Conservation (phyloP, 2,888 invertebrate genomes). For the Iphiclides podalirius region DNA sequence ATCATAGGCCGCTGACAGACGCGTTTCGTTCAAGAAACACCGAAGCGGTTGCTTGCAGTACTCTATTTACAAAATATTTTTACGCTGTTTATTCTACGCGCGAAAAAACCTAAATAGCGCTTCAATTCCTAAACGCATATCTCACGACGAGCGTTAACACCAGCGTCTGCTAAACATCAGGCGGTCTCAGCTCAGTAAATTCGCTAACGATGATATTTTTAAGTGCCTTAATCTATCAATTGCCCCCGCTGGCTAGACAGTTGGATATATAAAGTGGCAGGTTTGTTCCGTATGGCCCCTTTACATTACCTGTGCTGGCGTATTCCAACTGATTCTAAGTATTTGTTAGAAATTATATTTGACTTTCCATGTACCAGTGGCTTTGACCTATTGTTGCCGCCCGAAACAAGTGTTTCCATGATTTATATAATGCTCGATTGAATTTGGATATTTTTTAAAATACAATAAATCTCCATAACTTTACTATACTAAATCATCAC, state of each 20-base stretch:
- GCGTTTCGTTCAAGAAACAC: too few relatives aligned
- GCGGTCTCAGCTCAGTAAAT: constrained; percentile 8
- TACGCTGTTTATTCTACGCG: constrained; percentile 17
- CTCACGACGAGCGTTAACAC: constrained; percentile 13
- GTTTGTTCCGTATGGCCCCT: constrained; percentile 6
- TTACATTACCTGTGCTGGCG: neutral
- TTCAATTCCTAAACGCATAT: constrained; percentile 6
- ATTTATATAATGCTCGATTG: too few relatives aligned
- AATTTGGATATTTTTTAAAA: too few relatives aligned
- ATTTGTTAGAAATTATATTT: too few relatives aligned
- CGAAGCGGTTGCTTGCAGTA: too few relatives aligned
- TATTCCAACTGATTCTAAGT: neutral
- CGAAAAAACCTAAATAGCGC: constrained; percentile 10
- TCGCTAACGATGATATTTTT: constrained; percentile 21
- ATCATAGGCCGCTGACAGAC: too few relatives aligned
- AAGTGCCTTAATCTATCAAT: constrained; percentile 22
- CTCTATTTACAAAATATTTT: constrained; percentile 14
- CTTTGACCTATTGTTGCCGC: too few relatives aligned
- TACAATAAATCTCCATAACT: too few relatives aligned
- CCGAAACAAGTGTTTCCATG: too few relatives aligned
- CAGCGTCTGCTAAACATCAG: constrained; percentile 18
- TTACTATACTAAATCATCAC: too few relatives aligned
- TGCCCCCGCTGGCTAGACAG: constrained; percentile 17
- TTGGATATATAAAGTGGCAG: constrained; percentile 16
- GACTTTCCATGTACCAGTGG: too few relatives aligned